phyloP scores from a whole-genome alignment of 2,113 vertebrate genomes.

The Bettongia penicillata region DNA sequence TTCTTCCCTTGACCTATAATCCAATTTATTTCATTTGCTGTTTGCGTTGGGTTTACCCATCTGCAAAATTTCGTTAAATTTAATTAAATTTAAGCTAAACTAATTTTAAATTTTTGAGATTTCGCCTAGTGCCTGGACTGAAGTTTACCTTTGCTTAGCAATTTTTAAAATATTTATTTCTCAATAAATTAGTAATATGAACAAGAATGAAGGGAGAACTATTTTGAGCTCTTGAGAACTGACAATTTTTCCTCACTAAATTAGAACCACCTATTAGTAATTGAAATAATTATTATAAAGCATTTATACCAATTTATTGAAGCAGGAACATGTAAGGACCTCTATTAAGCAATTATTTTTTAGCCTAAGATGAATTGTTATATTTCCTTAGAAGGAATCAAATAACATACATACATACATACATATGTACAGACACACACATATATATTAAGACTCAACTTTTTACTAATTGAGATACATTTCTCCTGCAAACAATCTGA shows the following conservation, averaged over 20 bases:
- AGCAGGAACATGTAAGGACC: not conserved
- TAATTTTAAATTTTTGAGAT: conserved; percentile 55
- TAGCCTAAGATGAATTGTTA: not conserved
- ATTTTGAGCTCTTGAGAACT: not conserved
- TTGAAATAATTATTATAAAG: not conserved
- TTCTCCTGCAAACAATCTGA: not conserved
- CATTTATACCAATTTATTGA: conserved; percentile 25
- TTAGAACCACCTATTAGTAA: not conserved
- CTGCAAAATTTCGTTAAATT: conserved; percentile 34
- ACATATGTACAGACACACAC: not conserved
- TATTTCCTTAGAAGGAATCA: not conserved
- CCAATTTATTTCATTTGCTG: conserved; percentile 34
- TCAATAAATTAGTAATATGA: conserved; percentile 46
- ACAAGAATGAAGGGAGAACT: conserved; percentile 33
- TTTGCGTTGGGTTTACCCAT: conserved; percentile 64
- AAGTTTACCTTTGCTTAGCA: conserved; percentile 55
- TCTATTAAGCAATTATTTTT: not conserved
- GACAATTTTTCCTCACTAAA: conserved; percentile 7
- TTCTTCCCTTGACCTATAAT: not conserved
- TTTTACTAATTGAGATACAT: conserved; percentile 11
- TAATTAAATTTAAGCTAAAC: conserved; percentile 11
- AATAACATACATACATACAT: not conserved
- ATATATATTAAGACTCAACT: not conserved
- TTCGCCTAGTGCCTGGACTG: conserved; percentile 45
- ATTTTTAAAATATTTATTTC: conserved; percentile 21